Base-by-base conservation (phyloP, 1,140 invertebrate species). In the Cotesia vestalis region DNA sequence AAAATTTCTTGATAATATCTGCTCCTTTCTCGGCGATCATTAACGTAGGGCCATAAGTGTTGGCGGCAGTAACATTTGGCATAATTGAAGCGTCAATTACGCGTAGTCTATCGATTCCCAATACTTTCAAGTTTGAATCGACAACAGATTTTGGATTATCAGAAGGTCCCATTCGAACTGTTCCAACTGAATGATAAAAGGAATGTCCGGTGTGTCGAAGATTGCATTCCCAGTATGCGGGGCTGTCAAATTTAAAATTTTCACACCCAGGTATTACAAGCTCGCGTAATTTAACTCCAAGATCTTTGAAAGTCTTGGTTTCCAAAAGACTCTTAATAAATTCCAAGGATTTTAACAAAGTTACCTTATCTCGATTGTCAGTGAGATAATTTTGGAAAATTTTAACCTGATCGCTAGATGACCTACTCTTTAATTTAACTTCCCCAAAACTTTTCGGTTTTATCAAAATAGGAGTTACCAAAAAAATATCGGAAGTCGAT, bases 91-190 rank as follows among this genome's bases (percentile, higher is more conserved):
- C 92, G 80, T 95, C 94, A 0, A 91, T 89, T 0, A 94, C 93
- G 74, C 94, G 87, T n/a, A 95, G 81, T 62, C 89, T 88, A 57
- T 88, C 84, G 8, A 95, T 84, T 2, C 93, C 93, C 74, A 92
- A 89, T 69, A 83, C 83, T 73, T 88, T 85, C 60, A 94, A 83
- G 75, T 90, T 88, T 0, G 91, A 88, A 85, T 94, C 90, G 0
- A 95, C 93, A 0, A 95, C 93, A 4, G 93, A 90, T 0, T 88
- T 86, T 4, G 88, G 86, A 82, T 95, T 94, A 3, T 78, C 85
- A n/a, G 78, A 72, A 0, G 91, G 90, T 0, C 94, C 95, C 95
- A 97, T 97, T 84, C 94, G 95, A 80, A 93, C 93, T 0, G 94
- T 96, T 0, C 94, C 94, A 1, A 90, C 90, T 34, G 92, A 91